Evolutionary conservation across 2,888 invertebrate species (phyloP).

Genomic region (Carterocephalus palaemon): DNA sequence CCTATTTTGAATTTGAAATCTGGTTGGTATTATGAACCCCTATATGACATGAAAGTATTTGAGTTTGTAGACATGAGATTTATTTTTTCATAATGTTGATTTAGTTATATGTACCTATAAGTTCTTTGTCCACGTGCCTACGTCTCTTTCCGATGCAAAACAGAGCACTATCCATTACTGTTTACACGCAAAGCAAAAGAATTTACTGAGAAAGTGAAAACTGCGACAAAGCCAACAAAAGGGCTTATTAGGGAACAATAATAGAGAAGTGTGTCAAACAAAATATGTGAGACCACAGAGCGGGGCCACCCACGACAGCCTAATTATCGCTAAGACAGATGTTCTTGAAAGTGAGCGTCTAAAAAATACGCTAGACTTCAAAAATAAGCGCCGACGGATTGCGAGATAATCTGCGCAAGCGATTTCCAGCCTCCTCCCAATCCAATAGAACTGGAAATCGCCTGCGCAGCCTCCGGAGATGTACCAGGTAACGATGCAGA

Average conservation of each 20-base stretch:
- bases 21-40: too few relatives aligned
- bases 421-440: slow-evolving; percentile 27
- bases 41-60: too few relatives aligned
- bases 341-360: slow-evolving; percentile 62
- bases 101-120: too few relatives aligned
- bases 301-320: slow-evolving; percentile 60
- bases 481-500: not conserved
- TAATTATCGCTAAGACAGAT: slow-evolving; percentile 70
- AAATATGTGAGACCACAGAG: slow-evolving; percentile 42
- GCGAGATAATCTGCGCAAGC: slow-evolving; percentile 35
- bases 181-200: slow-evolving; percentile 57
- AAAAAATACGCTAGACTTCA: slow-evolving; percentile 66
- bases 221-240: slow-evolving; percentile 60
- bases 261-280: slow-evolving; percentile 49
- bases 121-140: too few relatives aligned
- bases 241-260: slow-evolving; percentile 55
- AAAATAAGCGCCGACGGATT: slow-evolving; percentile 75
- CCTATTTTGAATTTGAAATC: too few relatives aligned
- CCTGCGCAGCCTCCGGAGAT: not conserved
- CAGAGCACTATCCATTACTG: slow-evolving; percentile 54
- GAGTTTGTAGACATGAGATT: too few relatives aligned
- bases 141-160: not conserved
- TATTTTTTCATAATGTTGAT: too few relatives aligned
- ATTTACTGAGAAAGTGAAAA: slow-evolving; percentile 72
- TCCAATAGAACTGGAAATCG: slow-evolving; percentile 24